phyloP scores from a whole-genome alignment of 2,888 invertebrate genomes.

The Aspidiotus rigidus region DNA sequence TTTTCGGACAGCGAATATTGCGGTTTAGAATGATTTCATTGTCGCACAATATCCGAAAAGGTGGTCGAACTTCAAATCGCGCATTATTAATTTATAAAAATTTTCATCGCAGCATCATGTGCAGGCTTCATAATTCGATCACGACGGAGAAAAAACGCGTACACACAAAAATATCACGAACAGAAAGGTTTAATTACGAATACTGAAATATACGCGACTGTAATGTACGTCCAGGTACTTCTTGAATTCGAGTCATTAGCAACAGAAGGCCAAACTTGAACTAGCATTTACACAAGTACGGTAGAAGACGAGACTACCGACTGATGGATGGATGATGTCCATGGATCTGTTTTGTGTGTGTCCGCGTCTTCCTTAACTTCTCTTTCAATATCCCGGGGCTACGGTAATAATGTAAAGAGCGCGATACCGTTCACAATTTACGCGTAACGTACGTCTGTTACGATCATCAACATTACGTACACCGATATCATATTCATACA shows the following conservation, averaged over 20 bases:
- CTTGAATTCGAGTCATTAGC: conserved; percentile 24
- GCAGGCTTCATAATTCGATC: no score
- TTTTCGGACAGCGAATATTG: no score
- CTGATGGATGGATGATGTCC: conserved; percentile 33
- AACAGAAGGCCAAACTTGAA: conserved; percentile 28
- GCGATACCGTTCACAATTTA: conserved; percentile 25
- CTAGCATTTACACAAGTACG: conserved; percentile 30
- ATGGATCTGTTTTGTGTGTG: conserved; percentile 31
- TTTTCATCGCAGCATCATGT: no score
- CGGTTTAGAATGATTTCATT: no score
- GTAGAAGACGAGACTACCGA: conserved; percentile 32
- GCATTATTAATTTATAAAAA: no score
- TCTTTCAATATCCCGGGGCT: conserved; percentile 22
- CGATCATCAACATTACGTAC: no score
- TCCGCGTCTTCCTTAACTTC: conserved; percentile 30
- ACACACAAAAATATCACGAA: conserved; percentile 8
- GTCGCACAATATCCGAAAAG: no score
- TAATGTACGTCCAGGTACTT: not conserved
- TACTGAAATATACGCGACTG: conserved; percentile 15
- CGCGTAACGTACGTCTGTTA: conserved; percentile 2
- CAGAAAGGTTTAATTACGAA: not conserved
- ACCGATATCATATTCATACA: no score
- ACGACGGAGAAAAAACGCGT: no score
- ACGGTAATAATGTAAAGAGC: conserved; percentile 3
- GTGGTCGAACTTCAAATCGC: no score